Evolutionary conservation across 2,797 vertebrate genomes (phyloP).

Genomic region (Morelia viridis): DNA sequence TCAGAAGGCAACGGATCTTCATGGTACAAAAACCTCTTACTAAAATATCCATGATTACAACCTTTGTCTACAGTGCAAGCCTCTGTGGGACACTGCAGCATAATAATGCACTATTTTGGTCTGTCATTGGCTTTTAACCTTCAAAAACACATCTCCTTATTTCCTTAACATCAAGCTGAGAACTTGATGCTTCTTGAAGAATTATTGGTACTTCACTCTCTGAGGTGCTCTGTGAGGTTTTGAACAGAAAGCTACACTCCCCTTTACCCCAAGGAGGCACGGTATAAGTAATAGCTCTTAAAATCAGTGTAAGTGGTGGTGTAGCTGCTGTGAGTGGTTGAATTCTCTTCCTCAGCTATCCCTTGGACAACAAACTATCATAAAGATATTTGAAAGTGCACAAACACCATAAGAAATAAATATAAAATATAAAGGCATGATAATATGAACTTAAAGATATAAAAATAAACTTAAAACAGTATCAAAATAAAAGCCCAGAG

Average conservation of each 20-base stretch:
- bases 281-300: background rate
- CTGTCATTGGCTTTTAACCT: background rate
- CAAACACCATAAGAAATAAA: background rate
- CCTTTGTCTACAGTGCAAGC: conserved; percentile 1
- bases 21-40: background rate
- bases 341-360: background rate
- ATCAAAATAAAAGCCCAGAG: background rate
- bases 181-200: background rate
- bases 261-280: background rate
- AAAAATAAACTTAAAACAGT: background rate
- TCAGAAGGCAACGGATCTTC: background rate
- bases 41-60: conserved; percentile 22
- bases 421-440: background rate
- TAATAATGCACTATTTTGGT: conserved; percentile 10
- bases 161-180: conserved; percentile 15
- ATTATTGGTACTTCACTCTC: conserved; percentile 7
- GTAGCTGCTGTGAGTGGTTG: background rate
- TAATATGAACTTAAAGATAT: background rate
- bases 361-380: background rate
- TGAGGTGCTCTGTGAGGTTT: background rate
- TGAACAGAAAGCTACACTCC: background rate
- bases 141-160: conserved; percentile 7
- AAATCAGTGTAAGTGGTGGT: background rate
- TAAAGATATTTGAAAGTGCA: background rate
- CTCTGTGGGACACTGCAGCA: background rate